Evolutionary conservation across 1,140 invertebrate genomes (phyloP).

Genomic region (Dermatophagoides farinae): DNA sequence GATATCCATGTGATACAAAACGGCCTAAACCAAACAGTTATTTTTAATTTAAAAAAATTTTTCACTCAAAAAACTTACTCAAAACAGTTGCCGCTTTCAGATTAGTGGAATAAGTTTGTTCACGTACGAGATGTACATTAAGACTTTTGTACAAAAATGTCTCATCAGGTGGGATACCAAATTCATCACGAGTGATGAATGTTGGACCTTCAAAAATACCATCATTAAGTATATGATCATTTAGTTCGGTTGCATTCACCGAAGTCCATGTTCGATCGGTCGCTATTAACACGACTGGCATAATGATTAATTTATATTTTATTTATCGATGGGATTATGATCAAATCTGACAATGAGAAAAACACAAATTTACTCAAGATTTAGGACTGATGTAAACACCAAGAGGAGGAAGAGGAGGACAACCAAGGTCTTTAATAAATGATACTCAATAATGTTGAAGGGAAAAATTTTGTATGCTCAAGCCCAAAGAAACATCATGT

Average conservation of each 20-base stretch:
- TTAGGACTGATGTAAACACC: too few species aligned
- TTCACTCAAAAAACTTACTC: not conserved
- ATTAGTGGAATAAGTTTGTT: constrained; percentile 9
- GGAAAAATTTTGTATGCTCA: too few species aligned
- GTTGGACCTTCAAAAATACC: constrained; percentile 11
- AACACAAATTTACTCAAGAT: too few species aligned
- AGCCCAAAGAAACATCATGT: too few species aligned
- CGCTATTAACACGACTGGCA: constrained; percentile 12
- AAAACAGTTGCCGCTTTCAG: constrained; percentile 11
- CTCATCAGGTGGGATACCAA: constrained; percentile 11
- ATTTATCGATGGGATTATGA: not conserved
- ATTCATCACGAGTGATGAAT: constrained; percentile 11
- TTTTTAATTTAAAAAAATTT: not conserved
- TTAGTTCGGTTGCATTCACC: constrained; percentile 12
- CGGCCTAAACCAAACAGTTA: not conserved
- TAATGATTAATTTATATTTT: not conserved
- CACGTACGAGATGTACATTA: constrained; percentile 11
- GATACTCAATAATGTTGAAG: too few species aligned
- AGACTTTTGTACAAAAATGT: constrained; percentile 12
- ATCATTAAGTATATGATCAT: constrained; percentile 13
- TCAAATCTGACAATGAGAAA: not conserved
- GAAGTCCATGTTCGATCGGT: constrained; percentile 11
- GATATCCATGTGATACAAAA: constrained; percentile 8
- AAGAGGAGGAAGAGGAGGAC: too few species aligned
- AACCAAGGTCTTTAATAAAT: too few species aligned